Conservation (phyloP, 2,888 invertebrate species). For the Drosophila diplacantha region DNA sequence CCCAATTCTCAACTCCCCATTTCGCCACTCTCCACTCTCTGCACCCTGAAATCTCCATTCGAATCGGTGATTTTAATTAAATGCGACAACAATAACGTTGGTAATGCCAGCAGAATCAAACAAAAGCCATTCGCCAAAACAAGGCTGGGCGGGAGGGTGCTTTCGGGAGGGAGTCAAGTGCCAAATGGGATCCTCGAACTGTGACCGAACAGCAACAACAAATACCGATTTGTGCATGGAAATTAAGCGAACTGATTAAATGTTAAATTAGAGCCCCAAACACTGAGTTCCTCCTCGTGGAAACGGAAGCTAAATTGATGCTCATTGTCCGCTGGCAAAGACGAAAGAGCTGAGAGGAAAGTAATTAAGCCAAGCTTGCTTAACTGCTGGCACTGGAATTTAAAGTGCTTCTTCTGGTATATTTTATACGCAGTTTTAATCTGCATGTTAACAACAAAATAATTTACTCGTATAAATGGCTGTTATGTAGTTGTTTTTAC, state of each 20-base stretch:
- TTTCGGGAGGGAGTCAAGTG: conserved; percentile 35
- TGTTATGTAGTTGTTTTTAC: not conserved
- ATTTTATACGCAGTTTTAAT: not conserved
- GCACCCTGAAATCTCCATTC: conserved; percentile 55
- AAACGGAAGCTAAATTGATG: conserved; percentile 30
- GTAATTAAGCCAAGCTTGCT: conserved; percentile 25
- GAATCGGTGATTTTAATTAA: conserved; percentile 69
- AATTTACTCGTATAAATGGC: not conserved
- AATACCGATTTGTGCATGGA: conserved; percentile 47
- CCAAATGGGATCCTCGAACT: conserved; percentile 38
- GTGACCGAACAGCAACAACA: conserved; percentile 40
- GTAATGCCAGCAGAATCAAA: conserved; percentile 47
- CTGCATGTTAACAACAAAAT: not conserved
- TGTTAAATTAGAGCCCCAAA: conserved; percentile 52
- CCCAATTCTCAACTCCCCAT: conserved; percentile 6
- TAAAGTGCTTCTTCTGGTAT: not conserved
- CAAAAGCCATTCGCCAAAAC: conserved; percentile 43
- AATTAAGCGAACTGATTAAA: conserved; percentile 64
- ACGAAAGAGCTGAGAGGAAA: conserved; percentile 11
- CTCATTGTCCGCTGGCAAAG: conserved; percentile 26
- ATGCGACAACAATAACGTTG: conserved; percentile 61
- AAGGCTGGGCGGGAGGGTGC: too few relatives aligned
- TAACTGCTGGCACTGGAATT: conserved; percentile 3
- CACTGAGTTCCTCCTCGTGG: conserved; percentile 14
- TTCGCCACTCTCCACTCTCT: not conserved